Evolutionary conservation across 37 sponge, comb jelly and placozoan species (phyloP).

Genomic region (Aphrocallistes beatrix): DNA sequence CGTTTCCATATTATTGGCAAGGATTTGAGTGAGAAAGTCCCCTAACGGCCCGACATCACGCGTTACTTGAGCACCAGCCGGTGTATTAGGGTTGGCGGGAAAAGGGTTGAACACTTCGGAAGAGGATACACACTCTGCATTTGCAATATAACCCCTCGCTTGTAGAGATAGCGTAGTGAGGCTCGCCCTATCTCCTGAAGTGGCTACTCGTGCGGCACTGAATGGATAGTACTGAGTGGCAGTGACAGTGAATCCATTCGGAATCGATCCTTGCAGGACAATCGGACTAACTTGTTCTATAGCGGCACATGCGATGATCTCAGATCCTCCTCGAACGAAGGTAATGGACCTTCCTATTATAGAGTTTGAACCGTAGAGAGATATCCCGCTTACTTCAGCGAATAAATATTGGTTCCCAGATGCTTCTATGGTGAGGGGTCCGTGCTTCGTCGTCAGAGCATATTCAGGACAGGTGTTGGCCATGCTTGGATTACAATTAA

Average conservation of each 20-base stretch:
- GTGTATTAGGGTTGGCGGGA: not conserved
- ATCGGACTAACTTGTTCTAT: not conserved
- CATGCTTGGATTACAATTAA: not conserved
- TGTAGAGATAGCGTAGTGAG: not conserved
- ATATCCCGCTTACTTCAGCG: not conserved
- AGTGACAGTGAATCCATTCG: not conserved
- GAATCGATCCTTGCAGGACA: not conserved
- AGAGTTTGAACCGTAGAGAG: not conserved
- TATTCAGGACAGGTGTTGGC: not conserved
- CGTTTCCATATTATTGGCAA: not conserved
- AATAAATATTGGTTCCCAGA: not conserved
- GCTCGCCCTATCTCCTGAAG: not conserved
- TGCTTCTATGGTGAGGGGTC: not conserved
- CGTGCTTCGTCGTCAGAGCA: not conserved
- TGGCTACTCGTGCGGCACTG: not conserved
- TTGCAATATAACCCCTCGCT: not conserved
- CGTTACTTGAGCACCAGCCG: not conserved
- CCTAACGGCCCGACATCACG: not conserved
- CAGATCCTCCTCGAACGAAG: not conserved
- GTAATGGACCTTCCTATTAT: not conserved
- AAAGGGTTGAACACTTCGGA: not conserved
- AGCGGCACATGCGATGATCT: not conserved
- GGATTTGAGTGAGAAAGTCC: not conserved
- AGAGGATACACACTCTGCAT: not conserved
- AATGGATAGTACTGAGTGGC: constrained; percentile 10